Evolutionary conservation across 2,113 vertebrate genomes (phyloP).

Genomic region (Ia io): DNA sequence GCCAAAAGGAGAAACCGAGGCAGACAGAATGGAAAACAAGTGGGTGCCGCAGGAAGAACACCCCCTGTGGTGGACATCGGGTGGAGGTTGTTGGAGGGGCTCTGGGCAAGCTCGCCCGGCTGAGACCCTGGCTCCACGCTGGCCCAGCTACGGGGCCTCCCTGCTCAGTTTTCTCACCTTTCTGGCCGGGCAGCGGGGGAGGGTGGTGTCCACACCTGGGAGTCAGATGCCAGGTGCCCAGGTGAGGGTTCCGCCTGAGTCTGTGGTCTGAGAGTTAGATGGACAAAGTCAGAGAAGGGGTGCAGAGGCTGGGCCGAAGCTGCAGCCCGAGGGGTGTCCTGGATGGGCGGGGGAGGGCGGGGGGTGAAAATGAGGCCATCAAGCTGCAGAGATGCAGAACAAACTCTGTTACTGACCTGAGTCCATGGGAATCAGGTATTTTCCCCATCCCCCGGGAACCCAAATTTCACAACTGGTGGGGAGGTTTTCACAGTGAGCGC

Average conservation of each 20-base stretch:
- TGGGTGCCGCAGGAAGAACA: too few relatives aligned
- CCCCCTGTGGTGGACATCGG: background rate
- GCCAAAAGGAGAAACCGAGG: background rate
- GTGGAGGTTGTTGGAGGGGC: background rate
- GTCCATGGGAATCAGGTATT: background rate
- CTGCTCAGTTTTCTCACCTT: background rate
- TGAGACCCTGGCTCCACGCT: background rate
- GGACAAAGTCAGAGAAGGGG: too few relatives aligned
- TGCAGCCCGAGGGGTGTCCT: fast-evolving
- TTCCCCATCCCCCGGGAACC: fast-evolving
- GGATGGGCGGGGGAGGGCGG: too few relatives aligned
- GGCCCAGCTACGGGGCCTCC: background rate
- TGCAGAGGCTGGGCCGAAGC: background rate
- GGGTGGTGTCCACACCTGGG: fast-evolving
- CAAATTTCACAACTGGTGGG: background rate
- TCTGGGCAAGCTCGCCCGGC: background rate
- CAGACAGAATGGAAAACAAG: background rate
- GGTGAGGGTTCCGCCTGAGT: fast-evolving
- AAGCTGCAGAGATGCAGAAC: background rate
- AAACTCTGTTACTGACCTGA: too few relatives aligned
- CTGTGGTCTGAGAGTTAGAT: background rate
- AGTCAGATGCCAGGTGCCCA: background rate
- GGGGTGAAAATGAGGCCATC: fast-evolving
- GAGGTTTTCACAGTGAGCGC: fast-evolving
- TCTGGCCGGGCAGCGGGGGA: background rate